These are phyloP conservation scores for Neofelis nebulosa DNA, from an alignment of 2,113 vertebrate species.

Conservation along the genomic window DNA sequence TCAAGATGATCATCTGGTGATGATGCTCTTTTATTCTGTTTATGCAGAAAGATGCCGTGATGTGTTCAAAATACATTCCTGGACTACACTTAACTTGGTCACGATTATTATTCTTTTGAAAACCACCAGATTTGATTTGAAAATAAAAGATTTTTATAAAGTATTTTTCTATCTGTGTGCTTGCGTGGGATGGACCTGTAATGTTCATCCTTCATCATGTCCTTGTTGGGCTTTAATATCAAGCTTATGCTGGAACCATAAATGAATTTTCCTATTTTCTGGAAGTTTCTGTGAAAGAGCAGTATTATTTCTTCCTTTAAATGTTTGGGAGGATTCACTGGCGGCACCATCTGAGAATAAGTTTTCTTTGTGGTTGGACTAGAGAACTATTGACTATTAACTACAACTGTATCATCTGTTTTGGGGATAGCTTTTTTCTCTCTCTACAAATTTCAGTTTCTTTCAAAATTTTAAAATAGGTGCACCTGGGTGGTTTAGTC, in stretches of 20 bases:
- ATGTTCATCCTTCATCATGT: background rate
- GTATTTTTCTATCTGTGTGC: background rate
- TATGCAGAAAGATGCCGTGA: background rate
- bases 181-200: background rate
- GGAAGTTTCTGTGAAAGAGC: background rate
- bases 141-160: background rate
- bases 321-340: background rate
- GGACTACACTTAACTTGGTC: background rate
- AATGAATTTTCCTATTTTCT: background rate
- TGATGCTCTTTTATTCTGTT: background rate
- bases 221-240: background rate
- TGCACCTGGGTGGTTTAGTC: too few species aligned
- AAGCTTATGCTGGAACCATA: background rate
- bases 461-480: background rate
- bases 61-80: background rate
- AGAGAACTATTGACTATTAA: background rate
- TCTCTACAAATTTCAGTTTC: background rate
- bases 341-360: background rate
- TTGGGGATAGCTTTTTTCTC: background rate
- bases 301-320: background rate
- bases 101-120: background rate
- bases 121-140: background rate
- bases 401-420: background rate
- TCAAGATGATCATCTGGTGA: background rate
- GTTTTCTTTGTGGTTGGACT: background rate